Evolutionary conservation across 2,888 invertebrate genomes (phyloP), one percentile per base, ranked within the genome.

Genomic region (Liodrosophila aerea): DNA sequence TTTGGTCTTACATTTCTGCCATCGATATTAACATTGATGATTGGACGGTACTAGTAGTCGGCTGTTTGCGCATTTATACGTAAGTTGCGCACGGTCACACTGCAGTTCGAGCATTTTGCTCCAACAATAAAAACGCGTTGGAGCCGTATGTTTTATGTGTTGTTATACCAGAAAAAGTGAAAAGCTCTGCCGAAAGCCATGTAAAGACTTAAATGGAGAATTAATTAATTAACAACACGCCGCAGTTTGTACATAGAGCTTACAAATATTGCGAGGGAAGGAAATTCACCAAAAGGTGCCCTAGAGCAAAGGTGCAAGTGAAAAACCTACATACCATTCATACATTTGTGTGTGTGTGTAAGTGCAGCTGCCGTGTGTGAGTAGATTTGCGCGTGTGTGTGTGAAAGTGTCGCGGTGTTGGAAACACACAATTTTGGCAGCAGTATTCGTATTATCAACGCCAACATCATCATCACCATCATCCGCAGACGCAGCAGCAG

Each of bases 81-180:
- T 56, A 64, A 53, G 50, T 15, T 18, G 44, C 18, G 12, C 22
- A 59, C 62, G 73, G 76, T 62, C 74, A 76, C 69, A 76, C 52
- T 49, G 60, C 50, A 69, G 76, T 76, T 81, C 78, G 70, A 76
- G 66, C 67, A 68, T 73, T 54, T 59, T 63, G 71, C 81, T 72
- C 65, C 73, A 81, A 77, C 73, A 80, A 75, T 73, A 74, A 70
- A 22, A 81, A 62, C 69, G 63, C 70, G 58, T 58, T 67, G 57
- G 68, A 51, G 68, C 71, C 68, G 73, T 76, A 69, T 76, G 75
- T 75, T 78, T 76, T 78, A 43, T 74, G 46, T 67, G 59, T 64
- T 70, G 64, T 60, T 77, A 66, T 69, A 70, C 69, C 46, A 74
- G 51, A 59, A 69, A 76, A 76, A 75, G 61, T 73, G 71, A 77